Evolutionary conservation across 2,797 vertebrate species (phyloP).

Genomic region (Trachurus trachurus): DNA sequence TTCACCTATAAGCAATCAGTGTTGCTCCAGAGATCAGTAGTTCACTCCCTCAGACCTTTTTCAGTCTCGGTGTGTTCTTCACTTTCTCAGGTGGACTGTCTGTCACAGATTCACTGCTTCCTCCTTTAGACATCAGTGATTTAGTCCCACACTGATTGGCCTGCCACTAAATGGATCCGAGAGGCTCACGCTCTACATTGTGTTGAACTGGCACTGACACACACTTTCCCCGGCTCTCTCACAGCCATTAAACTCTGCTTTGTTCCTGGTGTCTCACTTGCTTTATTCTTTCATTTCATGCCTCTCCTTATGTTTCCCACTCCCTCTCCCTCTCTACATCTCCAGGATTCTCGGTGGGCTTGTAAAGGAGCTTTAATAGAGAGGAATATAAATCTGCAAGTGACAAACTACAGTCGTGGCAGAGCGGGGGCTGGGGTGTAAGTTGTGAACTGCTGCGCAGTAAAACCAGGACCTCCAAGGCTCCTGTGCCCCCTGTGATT

Average conservation of each 20-base stretch:
- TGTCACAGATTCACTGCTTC: not conserved
- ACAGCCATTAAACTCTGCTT: conserved; percentile 54
- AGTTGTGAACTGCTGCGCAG: conserved; percentile 60
- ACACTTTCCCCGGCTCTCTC: conserved; percentile 48
- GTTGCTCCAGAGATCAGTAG: too few species aligned
- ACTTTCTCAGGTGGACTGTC: not conserved
- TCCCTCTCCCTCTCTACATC: conserved; percentile 45
- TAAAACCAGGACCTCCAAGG: conserved; percentile 79
- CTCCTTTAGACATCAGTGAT: conserved; percentile 37
- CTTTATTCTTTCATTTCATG: conserved; percentile 58
- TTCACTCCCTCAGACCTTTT: not conserved
- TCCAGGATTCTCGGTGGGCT: conserved; percentile 61
- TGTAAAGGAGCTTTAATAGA: conserved; percentile 82
- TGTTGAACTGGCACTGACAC: conserved; percentile 40
- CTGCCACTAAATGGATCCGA: conserved; percentile 32
- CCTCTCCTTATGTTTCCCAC: conserved; percentile 52
- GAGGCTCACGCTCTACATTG: conserved; percentile 36
- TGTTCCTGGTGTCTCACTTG: conserved; percentile 49
- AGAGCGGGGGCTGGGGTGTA: conserved; percentile 50
- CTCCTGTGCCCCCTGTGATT: conserved; percentile 60
- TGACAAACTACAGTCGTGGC: conserved; percentile 79
- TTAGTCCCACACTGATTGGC: conserved; percentile 35
- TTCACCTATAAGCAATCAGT: not conserved
- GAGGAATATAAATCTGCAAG: conserved; percentile 81
- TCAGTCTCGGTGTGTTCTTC: not conserved